These are phyloP conservation scores for Microdon myrmicae DNA, from an alignment of 2,888 invertebrate species.

Conservation along the genomic window DNA sequence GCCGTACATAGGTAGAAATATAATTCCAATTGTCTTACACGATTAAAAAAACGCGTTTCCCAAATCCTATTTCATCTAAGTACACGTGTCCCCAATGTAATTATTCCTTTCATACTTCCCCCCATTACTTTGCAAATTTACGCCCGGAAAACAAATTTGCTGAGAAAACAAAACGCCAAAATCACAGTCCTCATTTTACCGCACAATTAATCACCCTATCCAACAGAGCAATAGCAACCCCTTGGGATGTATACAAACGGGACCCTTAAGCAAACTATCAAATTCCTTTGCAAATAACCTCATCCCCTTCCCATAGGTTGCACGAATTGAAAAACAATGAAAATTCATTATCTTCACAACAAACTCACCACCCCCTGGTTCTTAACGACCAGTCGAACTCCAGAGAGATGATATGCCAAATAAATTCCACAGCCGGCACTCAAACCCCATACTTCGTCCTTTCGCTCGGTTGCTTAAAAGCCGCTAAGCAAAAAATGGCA, in stretches of 20 bases:
- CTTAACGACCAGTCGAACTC: no score
- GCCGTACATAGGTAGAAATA: no score
- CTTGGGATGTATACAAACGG: slow-evolving; percentile 1
- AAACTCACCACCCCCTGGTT: slow-evolving; percentile 7
- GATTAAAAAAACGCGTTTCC: no score
- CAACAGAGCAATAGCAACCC: slow-evolving; percentile 7
- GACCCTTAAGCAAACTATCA: slow-evolving; percentile 34
- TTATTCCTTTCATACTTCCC: no score
- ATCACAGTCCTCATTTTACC: slow-evolving; percentile 34
- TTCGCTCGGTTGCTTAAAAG: no score
- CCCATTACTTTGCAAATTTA: slow-evolving; percentile 36
- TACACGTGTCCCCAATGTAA: no score
- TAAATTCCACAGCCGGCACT: slow-evolving; percentile 27
- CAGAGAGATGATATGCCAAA: slow-evolving; percentile 34
- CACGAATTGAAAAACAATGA: slow-evolving; percentile 51
- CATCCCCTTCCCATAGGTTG: slow-evolving; percentile 3
- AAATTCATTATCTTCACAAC: slow-evolving; percentile 46
- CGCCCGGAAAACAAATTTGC: slow-evolving; percentile 49
- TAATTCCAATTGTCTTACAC: no score
- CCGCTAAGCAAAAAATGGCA: slow-evolving; percentile 66
- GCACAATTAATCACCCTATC: slow-evolving; percentile 50
- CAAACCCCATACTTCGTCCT: no score
- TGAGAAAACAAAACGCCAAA: slow-evolving; percentile 35
- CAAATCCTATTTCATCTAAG: no score
- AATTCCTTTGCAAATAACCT: slow-evolving; percentile 25